Evolutionary conservation across 2,113 vertebrate species (phyloP), one percentile per base, ranked within the genome.

Genomic region (Arvicanthis niloticus): DNA sequence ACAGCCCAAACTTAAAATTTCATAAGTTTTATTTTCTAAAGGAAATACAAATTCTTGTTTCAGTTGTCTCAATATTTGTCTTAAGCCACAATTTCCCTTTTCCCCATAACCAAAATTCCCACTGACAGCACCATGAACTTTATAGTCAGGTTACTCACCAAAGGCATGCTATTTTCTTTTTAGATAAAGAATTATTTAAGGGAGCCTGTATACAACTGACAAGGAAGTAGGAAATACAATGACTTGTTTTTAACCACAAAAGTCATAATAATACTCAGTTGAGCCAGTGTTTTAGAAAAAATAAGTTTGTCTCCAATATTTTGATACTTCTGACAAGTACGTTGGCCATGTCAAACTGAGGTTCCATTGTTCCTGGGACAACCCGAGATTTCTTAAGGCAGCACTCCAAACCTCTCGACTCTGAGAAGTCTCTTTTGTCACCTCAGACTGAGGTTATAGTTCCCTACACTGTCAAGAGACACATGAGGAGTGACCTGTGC

Each of bases 181-280:
- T 42, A 85, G 60, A 87, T 62, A 42, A 96, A 86, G 85, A 96
- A 88, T 86, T 48, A 86, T 73, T 34, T 90, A 92, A 97, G 77
- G 67, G 72, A 91, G 78, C 24, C 72, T 91, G 51, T 90, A 77
- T 16, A 95, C 53, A 93, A 94, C 60, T 91, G 84, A 91, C 56
- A 87, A 85, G 67, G 86, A 95, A 92, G 60, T 93, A 91, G 62
- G 78, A 89, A 96, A 95, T 51, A 93, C 89, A 96, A 91, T 94
- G 76, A 70, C 86, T 96, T 97, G 77, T 73, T 95, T 96, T 97
- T 92, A 95, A 96, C 92, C 96, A 92, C 80, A 95, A 56, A 87
- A 87, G 53, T 58, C 88, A 96, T 95, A 96, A 95, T 93, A 90
- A 87, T 91, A 93, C 40, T 84, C 65, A 76, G 3, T 16, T 65